These are phyloP conservation scores for Fulica atra DNA, from an alignment of 2,113 vertebrate genomes.

Conservation along the genomic window DNA sequence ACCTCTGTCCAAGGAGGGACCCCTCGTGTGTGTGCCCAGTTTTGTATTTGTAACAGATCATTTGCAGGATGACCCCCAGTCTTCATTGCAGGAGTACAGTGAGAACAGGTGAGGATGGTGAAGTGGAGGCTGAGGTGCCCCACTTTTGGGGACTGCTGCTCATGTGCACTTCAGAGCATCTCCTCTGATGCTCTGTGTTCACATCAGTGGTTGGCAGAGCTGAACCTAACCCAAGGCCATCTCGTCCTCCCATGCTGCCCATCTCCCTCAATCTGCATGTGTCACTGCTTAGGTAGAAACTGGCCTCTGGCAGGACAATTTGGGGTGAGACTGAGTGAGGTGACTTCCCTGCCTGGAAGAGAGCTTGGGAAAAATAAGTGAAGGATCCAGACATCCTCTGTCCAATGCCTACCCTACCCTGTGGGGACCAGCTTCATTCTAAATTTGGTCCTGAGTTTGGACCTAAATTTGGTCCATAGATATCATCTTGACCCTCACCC, in stretches of 20 bases:
- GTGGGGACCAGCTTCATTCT: neutral
- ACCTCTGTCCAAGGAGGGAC: neutral
- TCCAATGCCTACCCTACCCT: neutral
- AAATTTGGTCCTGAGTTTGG: neutral
- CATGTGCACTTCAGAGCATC: rapidly evolving
- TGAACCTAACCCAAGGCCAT: neutral
- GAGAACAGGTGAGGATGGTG: neutral
- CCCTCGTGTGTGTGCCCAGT: neutral
- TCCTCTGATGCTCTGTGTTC: neutral
- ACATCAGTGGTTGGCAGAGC: neutral
- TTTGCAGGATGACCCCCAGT: neutral
- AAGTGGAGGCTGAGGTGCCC: neutral
- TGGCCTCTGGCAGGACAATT: neutral
- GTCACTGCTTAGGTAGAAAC: neutral
- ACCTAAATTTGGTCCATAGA: neutral
- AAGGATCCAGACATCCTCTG: neutral
- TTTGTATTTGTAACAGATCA: neutral
- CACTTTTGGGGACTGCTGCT: neutral
- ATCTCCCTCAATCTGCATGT: neutral
- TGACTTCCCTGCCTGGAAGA: neutral
- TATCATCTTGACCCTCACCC: neutral
- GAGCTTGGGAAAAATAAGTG: neutral
- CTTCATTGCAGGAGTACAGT: neutral
- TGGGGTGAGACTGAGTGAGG: neutral
- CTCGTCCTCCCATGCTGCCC: neutral